Evolutionary conservation across 2,113 vertebrate genomes (phyloP), one percentile per base, ranked within the genome.

Genomic region (Gasterosteus nipponicus): DNA sequence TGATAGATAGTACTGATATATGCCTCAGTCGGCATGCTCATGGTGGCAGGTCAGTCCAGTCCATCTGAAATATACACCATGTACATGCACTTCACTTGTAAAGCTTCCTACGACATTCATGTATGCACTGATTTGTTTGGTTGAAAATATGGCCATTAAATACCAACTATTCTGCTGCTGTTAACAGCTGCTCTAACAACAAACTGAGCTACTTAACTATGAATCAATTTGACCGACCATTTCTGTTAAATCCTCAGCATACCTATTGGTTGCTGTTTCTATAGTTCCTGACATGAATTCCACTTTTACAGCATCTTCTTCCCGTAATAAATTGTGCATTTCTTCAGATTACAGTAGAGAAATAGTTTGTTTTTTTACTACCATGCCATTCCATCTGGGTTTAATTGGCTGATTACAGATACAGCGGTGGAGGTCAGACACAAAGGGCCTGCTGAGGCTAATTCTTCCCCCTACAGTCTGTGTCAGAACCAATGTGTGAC

Each of bases 1-100:
- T 59, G 58, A 75, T 63, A 9, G 44, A 2, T 54, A 64, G 53
- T 58, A 73, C 57, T 51, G 64, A 68, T 6, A 60, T 22, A 70
- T 47, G 46, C 61, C 11, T 59, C 73, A 33, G 59, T 12, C 5
- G 29, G 35, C 44, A 14, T 44, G 42, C 39, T 66, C 33, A 61
- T 7, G 38, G 16, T 19, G 65, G 19, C 33, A 58, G 26, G 58
- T 70, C 68, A 59, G 26, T 31, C 8, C 38, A 49, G 38, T n/a
- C 26, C 12, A 49, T 64, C 7, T 46, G 39, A 22, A n/a, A 3
- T 10, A 10, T 14, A 77, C 14, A 35, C 35, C 29, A n/a, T 39
- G 39, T 0, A 0, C 9, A 19, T 16, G 35, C 15, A 22, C 38
- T 19, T 53, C 18, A 51, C 14, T 54, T 29, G 6, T 49, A 15